These are phyloP conservation scores for Sclerodermus sp. DNA, from an alignment of 2,888 invertebrate genomes.

Conservation along the genomic window DNA sequence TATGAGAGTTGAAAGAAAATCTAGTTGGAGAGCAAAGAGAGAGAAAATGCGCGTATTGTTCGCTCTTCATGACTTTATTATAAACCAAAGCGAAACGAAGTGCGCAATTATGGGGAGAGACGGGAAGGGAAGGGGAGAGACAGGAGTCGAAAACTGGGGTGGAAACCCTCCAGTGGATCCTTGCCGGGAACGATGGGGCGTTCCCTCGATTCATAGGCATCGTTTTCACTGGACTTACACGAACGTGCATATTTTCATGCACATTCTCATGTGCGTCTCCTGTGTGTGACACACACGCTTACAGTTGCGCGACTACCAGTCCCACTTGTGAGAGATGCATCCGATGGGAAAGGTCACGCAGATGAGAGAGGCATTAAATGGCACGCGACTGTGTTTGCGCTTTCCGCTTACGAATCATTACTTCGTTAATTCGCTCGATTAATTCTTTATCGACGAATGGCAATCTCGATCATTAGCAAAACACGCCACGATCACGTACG, in stretches of 20 bases:
- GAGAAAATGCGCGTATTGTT: constrained; percentile 23
- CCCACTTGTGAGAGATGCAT: constrained; percentile 11
- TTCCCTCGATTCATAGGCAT: constrained; percentile 31
- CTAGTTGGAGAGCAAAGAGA: too few relatives aligned
- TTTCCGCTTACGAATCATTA: constrained; percentile 43
- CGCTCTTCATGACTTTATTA: constrained; percentile 45
- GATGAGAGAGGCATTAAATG: constrained; percentile 19
- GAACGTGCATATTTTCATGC: not conserved
- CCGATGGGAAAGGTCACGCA: constrained; percentile 25
- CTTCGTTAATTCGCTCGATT: constrained; percentile 34
- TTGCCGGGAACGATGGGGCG: constrained; percentile 37
- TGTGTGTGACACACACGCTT: constrained; percentile 11
- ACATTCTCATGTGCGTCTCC: constrained; percentile 2
- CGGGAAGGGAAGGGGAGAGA: too few relatives aligned
- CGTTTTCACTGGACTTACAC: constrained; percentile 24
- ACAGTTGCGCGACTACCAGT: not conserved
- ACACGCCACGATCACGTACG: too few relatives aligned
- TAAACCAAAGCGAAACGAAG: constrained; percentile 43
- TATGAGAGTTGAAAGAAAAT: too few relatives aligned
- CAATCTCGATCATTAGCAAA: not conserved
- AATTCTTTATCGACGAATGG: constrained; percentile 12
- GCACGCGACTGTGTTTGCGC: constrained; percentile 45
- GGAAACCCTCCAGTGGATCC: constrained; percentile 25
- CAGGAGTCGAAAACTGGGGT: constrained; percentile 25
- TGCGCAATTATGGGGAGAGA: constrained; percentile 43